A percentile compares a stretch with the other conserved stretches of the same genome.
These are phyloP conservation scores for Bufotes viridis DNA, from an alignment of 2,797 vertebrate genomes.

Conservation along the genomic window DNA sequence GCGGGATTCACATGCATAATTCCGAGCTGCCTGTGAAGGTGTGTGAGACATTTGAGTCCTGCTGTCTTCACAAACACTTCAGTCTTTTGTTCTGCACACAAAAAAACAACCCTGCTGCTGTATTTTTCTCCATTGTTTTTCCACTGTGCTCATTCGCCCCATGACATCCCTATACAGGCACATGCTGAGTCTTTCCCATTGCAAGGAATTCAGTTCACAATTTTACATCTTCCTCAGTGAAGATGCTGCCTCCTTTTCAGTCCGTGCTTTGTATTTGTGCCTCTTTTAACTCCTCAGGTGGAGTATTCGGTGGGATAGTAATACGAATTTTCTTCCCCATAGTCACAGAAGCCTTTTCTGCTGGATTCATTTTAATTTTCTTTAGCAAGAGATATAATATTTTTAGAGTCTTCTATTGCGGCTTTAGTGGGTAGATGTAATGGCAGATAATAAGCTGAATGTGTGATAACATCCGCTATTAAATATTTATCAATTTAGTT, in stretches of 20 bases:
- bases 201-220: conserved; percentile 9
- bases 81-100: conserved; percentile 10
- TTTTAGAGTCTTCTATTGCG: neutral
- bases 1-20: conserved; percentile 14
- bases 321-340: neutral
- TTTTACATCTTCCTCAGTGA: neutral
- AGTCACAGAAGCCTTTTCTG: neutral
- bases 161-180: neutral
- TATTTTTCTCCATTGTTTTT: conserved; percentile 18
- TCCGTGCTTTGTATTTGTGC: conserved; percentile 20
- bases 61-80: too few relatives aligned
- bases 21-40: neutral
- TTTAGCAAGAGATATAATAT: too few relatives aligned
- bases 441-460: neutral
- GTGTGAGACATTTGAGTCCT: conserved; percentile 26
- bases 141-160: neutral
- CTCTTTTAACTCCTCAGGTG: conserved; percentile 31
- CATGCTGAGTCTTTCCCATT: conserved; percentile 36
- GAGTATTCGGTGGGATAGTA: neutral
- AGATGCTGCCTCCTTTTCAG: conserved; percentile 11
- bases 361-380: neutral
- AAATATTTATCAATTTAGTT: neutral
- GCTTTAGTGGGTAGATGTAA: neutral
- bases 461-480: neutral
- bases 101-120: conserved; percentile 11